These are phyloP conservation scores for Aethes cnicana DNA, from an alignment of 2,888 invertebrate genomes.

Conservation along the genomic window DNA sequence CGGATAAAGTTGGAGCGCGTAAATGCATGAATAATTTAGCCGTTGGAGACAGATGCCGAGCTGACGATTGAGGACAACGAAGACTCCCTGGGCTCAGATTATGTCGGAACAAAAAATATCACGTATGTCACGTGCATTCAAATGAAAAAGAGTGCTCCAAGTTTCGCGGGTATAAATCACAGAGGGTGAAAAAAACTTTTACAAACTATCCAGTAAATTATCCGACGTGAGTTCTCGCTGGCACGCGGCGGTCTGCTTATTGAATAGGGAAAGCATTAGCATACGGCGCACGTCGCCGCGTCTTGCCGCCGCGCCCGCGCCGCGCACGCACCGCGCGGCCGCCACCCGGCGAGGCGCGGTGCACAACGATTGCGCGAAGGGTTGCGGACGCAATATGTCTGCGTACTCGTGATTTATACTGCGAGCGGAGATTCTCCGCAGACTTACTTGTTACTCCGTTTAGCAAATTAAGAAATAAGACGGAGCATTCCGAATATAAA, in stretches of 20 bases:
- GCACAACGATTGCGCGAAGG: constrained; percentile 22
- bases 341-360: constrained; percentile 21
- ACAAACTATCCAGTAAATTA: constrained; percentile 83
- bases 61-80: constrained; percentile 71
- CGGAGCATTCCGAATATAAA: not conserved
- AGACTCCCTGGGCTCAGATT: constrained; percentile 67
- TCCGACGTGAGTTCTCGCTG: constrained; percentile 81
- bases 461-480: constrained; percentile 22
- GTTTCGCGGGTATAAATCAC: constrained; percentile 82
- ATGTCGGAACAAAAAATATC: constrained; percentile 79
- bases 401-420: constrained; percentile 24
- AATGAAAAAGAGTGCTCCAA: constrained; percentile 81
- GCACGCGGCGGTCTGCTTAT: constrained; percentile 81
- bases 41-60: constrained; percentile 71
- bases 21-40: constrained; percentile 80
- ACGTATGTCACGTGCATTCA: constrained; percentile 82
- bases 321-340: no score
- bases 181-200: constrained; percentile 81
- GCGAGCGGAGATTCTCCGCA: constrained; percentile 6
- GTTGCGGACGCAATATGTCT: constrained; percentile 28
- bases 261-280: constrained; percentile 80
- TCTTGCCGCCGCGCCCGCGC: constrained; percentile 52
- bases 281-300: constrained; percentile 76
- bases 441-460: constrained; percentile 19
- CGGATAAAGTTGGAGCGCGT: constrained; percentile 70